These are phyloP conservation scores for Microhierax caerulescens DNA, from an alignment of 2,797 vertebrate genomes.

Conservation along the genomic window DNA sequence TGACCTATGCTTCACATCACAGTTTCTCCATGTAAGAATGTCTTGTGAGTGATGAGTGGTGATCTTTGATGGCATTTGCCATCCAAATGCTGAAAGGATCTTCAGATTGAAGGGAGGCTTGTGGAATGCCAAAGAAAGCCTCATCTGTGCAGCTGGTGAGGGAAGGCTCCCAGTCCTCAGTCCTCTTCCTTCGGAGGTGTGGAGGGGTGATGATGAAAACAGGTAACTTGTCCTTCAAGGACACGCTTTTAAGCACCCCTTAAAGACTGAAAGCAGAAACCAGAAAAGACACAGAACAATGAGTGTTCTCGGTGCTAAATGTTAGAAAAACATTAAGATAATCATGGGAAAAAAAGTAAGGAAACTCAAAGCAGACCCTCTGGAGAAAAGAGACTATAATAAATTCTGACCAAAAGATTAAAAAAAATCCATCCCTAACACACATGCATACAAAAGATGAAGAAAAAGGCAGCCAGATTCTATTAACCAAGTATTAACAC, in stretches of 20 bases:
- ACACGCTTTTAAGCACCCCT: background rate
- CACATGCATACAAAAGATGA: slow-evolving; percentile 23
- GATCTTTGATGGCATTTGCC: background rate
- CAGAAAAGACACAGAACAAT: background rate
- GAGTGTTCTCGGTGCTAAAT: background rate
- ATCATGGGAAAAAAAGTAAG: background rate
- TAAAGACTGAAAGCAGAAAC: background rate
- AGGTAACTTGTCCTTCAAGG: background rate
- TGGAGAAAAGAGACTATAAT: background rate
- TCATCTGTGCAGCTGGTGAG: background rate
- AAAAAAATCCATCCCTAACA: background rate
- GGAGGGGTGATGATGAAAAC: background rate
- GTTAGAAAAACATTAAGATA: background rate
- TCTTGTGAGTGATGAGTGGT: background rate
- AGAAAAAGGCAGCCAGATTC: slow-evolving; percentile 52
- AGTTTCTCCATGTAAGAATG: background rate
- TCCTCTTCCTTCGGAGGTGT: background rate
- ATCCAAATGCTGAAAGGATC: background rate
- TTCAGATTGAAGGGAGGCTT: background rate
- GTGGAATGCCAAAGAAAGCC: background rate
- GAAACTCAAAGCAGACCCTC: background rate
- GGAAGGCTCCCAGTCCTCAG: background rate
- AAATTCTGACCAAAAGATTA: slow-evolving; percentile 34
- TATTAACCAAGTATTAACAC: slow-evolving; percentile 64
- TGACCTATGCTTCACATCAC: background rate